These are phyloP conservation scores for Baccha elongata DNA, from an alignment of 2,888 invertebrate genomes.

Conservation along the genomic window DNA sequence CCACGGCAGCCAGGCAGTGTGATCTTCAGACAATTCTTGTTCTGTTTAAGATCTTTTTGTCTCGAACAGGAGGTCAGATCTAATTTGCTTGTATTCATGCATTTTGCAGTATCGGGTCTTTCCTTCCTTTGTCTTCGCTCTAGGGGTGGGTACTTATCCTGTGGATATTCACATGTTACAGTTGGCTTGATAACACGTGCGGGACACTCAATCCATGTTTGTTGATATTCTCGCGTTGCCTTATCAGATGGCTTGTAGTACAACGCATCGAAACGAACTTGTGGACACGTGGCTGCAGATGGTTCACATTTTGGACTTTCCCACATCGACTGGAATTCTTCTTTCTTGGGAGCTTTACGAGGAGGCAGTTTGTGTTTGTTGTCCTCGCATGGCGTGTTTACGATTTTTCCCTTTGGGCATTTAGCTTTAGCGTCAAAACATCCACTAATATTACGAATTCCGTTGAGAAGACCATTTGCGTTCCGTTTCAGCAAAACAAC, in stretches of 20 bases:
- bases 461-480: neutral
- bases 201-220: constrained; percentile 80
- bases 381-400: neutral
- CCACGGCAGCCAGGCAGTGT: constrained; percentile 58
- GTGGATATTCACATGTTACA: constrained; percentile 74
- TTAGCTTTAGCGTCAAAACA: constrained; percentile 2
- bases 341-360: constrained; percentile 22
- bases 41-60: constrained; percentile 24
- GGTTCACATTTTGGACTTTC: constrained; percentile 72
- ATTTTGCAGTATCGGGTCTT: constrained; percentile 45
- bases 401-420: constrained; percentile 34
- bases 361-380: constrained; percentile 45
- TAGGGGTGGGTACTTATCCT: constrained; percentile 42
- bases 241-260: constrained; percentile 79
- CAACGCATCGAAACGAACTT: constrained; percentile 78
- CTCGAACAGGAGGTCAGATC: constrained; percentile 5
- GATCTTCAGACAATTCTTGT: constrained; percentile 69
- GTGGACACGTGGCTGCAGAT: constrained; percentile 72
- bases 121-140: constrained; percentile 6
- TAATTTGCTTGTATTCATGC: neutral
- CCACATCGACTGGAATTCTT: constrained; percentile 61
- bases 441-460: neutral
- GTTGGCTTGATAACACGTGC: constrained; percentile 75
- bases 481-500: neutral
- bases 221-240: constrained; percentile 78